phyloP scores from a whole-genome alignment of 92 coral and sea anemone genomes.

The Anthopleura xanthogrammica region DNA sequence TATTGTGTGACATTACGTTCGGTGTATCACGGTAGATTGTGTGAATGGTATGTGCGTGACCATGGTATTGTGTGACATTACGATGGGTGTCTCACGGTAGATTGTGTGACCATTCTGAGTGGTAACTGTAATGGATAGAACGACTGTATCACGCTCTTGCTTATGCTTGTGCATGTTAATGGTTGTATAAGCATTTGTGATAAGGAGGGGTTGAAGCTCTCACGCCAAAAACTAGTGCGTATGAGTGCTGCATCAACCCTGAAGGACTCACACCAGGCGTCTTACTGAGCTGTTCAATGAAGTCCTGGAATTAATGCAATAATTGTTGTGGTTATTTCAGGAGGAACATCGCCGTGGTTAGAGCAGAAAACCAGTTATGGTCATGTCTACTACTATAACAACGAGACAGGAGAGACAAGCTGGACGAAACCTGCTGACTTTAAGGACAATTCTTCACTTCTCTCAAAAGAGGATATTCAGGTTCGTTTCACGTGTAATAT shows the following conservation, averaged over 20 bases:
- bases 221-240: too few species aligned
- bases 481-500: constrained; percentile 20
- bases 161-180: neutral
- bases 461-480: constrained; percentile 93
- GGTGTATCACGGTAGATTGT: too few species aligned
- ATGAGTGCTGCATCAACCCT: too few species aligned
- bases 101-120: too few species aligned
- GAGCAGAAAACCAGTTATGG: constrained; percentile 91
- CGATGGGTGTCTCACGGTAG: neutral
- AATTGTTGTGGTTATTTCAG: constrained; percentile 20
- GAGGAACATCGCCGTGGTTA: constrained; percentile 72
- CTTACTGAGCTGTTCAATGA: too few species aligned
- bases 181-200: too few species aligned
- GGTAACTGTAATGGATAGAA: too few species aligned
- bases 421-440: constrained; percentile 87
- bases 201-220: neutral
- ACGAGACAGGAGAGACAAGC: constrained; percentile 59
- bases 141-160: neutral
- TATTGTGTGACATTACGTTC: neutral
- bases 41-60: too few species aligned
- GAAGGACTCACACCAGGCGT: too few species aligned
- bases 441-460: constrained; percentile 63
- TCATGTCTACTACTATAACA: constrained; percentile 72
- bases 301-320: too few species aligned
- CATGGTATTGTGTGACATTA: neutral